Percentiles rank a stretch among this genome's conserved stretches.
phyloP scores from a whole-genome alignment of 1,140 invertebrate species.

The Trichonephila inaurata region DNA sequence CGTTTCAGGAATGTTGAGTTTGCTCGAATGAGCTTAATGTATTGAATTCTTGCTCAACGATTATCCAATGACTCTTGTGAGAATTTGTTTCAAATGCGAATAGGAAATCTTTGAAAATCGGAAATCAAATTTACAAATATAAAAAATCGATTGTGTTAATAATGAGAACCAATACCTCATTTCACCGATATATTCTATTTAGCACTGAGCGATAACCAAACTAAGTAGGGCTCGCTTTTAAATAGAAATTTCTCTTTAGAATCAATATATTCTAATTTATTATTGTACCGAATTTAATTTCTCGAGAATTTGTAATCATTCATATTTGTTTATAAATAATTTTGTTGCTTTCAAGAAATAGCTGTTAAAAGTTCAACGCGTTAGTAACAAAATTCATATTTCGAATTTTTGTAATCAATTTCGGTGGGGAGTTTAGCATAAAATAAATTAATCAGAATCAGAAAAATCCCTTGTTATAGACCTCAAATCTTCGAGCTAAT shows the following conservation, averaged over 20 bases:
- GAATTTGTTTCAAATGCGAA: not conserved
- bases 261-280: not conserved
- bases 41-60: not conserved
- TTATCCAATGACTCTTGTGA: not conserved
- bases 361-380: no score
- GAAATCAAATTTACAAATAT: not conserved
- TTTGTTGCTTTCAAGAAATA: no score
- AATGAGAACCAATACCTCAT: conserved; percentile 8
- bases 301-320: not conserved
- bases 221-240: not conserved
- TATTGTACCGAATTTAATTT: not conserved
- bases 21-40: not conserved
- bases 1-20: not conserved
- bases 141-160: not conserved
- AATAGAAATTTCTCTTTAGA: not conserved
- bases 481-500: no score
- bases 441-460: no score
- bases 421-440: no score
- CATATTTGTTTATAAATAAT: not conserved
- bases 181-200: not conserved
- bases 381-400: no score
- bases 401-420: no score
- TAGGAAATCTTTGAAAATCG: not conserved
- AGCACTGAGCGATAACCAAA: not conserved
- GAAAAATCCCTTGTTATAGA: no score